Base-by-base conservation (phyloP, 2,797 vertebrate genomes). In the Meriones psammophilus region DNA sequence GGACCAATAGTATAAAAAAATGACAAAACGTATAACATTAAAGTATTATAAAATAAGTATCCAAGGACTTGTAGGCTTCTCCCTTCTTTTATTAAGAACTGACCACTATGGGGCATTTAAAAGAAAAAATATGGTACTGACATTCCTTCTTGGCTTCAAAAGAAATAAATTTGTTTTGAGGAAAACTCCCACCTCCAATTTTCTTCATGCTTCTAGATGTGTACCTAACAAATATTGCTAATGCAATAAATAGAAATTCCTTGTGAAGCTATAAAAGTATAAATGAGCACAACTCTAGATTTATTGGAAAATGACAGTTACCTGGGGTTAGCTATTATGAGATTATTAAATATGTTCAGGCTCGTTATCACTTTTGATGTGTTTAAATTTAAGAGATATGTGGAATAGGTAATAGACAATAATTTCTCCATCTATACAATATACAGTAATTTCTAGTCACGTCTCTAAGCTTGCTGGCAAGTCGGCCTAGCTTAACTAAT, bases 21-120 rank as follows among this genome's bases (percentile, higher is more conserved):
- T 76, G 54, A n/a, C 91, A 89, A 96, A 94, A 85, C 36, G 4
- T 87, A 50, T 86, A 90, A 94, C 46, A 60, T 71, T 74, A 73
- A 92, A 64, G 94, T 8, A 94, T 84, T 87, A 87, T 91, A 95
- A 96, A 95, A 94, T 91, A 6, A 93, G 26, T 68, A 94, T 95
- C 8, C 79, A 30, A 84, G 33, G 24, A 93, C 74, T 90, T 8
- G 1, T 93, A 93, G 39, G 7, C 74, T 96, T 94, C 22, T 42
- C 68, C 33, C 5, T 74, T 93, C 14, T 28, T 87, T 39, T 93
- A 28, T 91, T 87, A 91, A 89, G 46, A 93, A 94, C 95, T 92
- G 42, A 39, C 33, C 85, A 74, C 9, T 50, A 88, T 12, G 84
- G 69, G 18, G 18, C 89, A 80, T 69, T 60, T 76, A 88, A 88